Percentiles rank a stretch among this genome's conserved stretches.
phyloP scores from a whole-genome alignment of 2,888 invertebrate species.

The Torymus tubicola region DNA sequence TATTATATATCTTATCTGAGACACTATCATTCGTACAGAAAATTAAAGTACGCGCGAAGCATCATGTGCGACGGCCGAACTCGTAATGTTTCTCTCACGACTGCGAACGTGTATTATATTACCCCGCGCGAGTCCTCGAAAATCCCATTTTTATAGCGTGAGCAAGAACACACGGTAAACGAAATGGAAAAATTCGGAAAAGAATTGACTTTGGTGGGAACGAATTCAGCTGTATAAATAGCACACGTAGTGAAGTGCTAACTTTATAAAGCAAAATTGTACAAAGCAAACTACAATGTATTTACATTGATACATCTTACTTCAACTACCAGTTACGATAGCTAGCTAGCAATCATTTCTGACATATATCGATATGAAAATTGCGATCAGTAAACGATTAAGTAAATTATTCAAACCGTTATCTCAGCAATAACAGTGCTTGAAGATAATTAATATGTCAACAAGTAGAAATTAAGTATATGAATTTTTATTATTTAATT shows the following conservation, averaged over 20 bases:
- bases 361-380: too few species aligned
- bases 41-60: not conserved
- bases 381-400: too few species aligned
- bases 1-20: slow-evolving; percentile 12
- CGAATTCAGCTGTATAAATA: slow-evolving; percentile 19
- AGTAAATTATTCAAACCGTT: too few species aligned
- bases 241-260: not conserved
- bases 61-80: not conserved
- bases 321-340: too few species aligned
- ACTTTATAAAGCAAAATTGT: not conserved
- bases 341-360: too few species aligned
- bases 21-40: not conserved
- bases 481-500: too few species aligned
- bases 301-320: too few species aligned
- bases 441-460: too few species aligned
- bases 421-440: too few species aligned
- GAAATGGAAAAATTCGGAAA: not conserved
- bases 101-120: not conserved
- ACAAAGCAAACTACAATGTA: too few species aligned
- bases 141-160: slow-evolving; percentile 17
- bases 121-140: not conserved
- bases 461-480: too few species aligned
- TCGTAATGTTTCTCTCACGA: not conserved
- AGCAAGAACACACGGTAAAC: not conserved
- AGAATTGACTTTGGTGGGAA: not conserved